Base-by-base conservation (phyloP, 2,797 vertebrate species). In the Limnodromus scolopaceus region DNA sequence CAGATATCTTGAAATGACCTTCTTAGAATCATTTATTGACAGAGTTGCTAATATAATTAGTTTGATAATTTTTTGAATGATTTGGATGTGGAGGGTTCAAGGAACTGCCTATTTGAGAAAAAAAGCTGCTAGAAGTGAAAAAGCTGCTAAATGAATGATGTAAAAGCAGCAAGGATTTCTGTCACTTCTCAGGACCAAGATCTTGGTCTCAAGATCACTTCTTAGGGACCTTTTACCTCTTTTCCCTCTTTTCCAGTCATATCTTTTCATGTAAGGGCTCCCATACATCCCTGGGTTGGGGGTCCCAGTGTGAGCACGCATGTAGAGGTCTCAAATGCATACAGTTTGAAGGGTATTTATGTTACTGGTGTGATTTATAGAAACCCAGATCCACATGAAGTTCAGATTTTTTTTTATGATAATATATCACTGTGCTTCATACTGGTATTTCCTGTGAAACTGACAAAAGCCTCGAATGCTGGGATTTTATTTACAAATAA, bases 401-500 rank as follows among this genome's bases (percentile, higher is more conserved):
- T 63, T 93, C 51, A 60, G 11, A 36, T 14, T 28, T 74, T 69
- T 87, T 88, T 51, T 38, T 13, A 36, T 38, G 25, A 13, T 68
- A 60, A 69, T 49, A 23, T 24, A 34, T 65, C 43, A 19, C n/a
- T 55, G 15, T 85, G 53, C 39, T 84, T 92, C 69, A 39, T 75
- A 74, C 30, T 58, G 8, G 8, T 85, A 34, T 83, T 86, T 81
- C 94, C 51, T 60, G 46, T 51, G 61, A 88, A 96, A 18, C 13
- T 32, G 68, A 91, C 49, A 68, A 76, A 93, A 96, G 46, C 68
- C 89, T 75, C 74, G 71, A 53, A 89, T 94, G 25, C 76, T 79
- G 65, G 54, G 94, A 32, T 95, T 95, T 91, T 28, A 88, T 94
- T 96, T 92, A 93, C 86, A 95, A 97, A 92, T 61, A 92, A 95